Evolutionary conservation across 2,113 vertebrate species (phyloP).

Genomic region (Colius striatus): DNA sequence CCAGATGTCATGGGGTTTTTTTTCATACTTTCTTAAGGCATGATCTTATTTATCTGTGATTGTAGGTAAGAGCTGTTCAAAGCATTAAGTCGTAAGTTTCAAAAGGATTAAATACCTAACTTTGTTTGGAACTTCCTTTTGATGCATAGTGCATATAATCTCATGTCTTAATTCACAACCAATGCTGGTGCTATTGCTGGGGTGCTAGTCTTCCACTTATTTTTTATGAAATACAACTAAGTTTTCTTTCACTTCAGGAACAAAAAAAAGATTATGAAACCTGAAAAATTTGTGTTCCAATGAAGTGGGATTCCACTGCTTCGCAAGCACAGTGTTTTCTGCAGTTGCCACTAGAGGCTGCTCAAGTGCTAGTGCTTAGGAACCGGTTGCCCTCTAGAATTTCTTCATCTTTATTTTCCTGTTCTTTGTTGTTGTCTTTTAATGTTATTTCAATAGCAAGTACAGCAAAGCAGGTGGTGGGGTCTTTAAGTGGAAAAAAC

Average conservation of each 20-base stretch:
- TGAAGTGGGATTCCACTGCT: neutral
- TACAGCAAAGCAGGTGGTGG: neutral
- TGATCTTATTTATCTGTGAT: neutral
- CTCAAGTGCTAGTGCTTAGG: slow-evolving; percentile 41
- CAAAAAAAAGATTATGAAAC: neutral
- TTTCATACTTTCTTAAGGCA: neutral
- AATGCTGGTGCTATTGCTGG: neutral
- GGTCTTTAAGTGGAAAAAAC: neutral
- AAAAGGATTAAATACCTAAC: neutral
- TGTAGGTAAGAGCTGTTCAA: neutral
- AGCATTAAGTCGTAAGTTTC: neutral
- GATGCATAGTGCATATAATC: neutral
- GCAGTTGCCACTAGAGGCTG: slow-evolving; percentile 74
- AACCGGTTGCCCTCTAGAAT: neutral
- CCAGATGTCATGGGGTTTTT: neutral
- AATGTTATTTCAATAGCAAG: neutral
- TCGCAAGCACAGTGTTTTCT: slow-evolving; percentile 3
- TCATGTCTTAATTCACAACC: neutral
- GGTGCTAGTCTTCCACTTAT: neutral
- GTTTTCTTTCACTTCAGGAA: neutral
- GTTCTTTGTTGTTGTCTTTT: slow-evolving; percentile 13
- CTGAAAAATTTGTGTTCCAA: neutral
- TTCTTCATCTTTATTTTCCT: neutral
- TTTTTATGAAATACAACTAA: neutral
- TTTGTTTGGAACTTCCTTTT: neutral